Evolutionary conservation across 2,113 vertebrate genomes (phyloP).

Genomic region (Saguinus midas): DNA sequence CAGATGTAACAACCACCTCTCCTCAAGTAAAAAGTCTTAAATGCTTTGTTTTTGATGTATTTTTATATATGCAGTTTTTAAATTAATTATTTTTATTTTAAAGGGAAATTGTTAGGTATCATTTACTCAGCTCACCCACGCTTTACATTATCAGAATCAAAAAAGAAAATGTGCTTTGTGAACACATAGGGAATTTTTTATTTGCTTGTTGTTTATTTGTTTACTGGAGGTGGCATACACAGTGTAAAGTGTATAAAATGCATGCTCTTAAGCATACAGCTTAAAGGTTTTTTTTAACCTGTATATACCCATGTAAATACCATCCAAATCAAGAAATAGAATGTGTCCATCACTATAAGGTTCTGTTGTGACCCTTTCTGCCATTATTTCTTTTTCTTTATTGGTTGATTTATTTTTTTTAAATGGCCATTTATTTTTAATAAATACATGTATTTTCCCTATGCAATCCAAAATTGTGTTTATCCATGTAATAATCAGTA

Average conservation of each 20-base stretch:
- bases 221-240: neutral
- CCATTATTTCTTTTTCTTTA: neutral
- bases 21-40: neutral
- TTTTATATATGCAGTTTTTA: neutral
- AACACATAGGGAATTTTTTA: neutral
- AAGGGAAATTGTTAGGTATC: conserved; percentile 34
- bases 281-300: neutral
- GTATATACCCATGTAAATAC: neutral
- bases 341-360: neutral
- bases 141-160: neutral
- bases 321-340: neutral
- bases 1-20: neutral
- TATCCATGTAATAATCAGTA: conserved; percentile 66
- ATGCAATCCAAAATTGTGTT: conserved; percentile 38
- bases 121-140: neutral
- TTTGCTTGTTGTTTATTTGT: neutral
- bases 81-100: conserved; percentile 21
- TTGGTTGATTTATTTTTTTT: neutral
- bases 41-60: neutral
- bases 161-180: neutral
- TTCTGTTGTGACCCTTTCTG: neutral
- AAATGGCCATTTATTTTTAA: neutral
- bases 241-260: neutral
- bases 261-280: neutral
- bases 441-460: neutral